These are phyloP conservation scores for Cetoscarus ocellatus DNA, from an alignment of 2,797 vertebrate genomes.

Conservation along the genomic window DNA sequence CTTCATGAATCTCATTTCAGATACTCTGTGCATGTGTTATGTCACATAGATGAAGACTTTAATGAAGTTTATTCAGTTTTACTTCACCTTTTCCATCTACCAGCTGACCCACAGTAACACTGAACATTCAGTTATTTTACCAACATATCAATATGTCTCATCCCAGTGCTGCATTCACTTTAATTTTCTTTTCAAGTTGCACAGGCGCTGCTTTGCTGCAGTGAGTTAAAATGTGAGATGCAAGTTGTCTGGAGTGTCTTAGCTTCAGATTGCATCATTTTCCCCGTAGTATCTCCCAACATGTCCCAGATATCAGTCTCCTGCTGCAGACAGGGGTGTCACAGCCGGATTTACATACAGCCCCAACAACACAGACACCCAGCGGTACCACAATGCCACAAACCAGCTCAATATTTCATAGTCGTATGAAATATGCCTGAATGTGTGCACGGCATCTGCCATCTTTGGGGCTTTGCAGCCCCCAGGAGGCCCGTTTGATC, in stretches of 20 bases:
- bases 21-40: background rate
- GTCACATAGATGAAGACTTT: background rate
- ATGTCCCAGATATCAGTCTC: slow-evolving; percentile 82
- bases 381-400: slow-evolving; percentile 87
- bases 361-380: slow-evolving; percentile 76
- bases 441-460: slow-evolving; percentile 96
- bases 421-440: slow-evolving; percentile 93
- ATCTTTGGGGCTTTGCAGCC: slow-evolving; percentile 90
- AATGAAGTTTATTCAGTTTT: background rate
- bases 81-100: background rate
- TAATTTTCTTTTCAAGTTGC: slow-evolving; percentile 48
- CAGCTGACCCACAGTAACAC: background rate
- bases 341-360: slow-evolving; percentile 77
- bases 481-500: slow-evolving; percentile 95
- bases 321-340: slow-evolving; percentile 72
- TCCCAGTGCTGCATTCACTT: slow-evolving; percentile 19
- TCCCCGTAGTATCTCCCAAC: slow-evolving; percentile 62
- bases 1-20: too few species aligned
- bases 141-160: slow-evolving; percentile 4
- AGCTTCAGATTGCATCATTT: slow-evolving; percentile 78
- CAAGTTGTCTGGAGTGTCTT: slow-evolving; percentile 63
- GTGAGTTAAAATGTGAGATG: slow-evolving; percentile 35
- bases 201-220: slow-evolving; percentile 46
- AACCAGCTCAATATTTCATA: slow-evolving; percentile 98
- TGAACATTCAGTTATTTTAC: slow-evolving; percentile 6